phyloP scores from a whole-genome alignment of 2,113 vertebrate species.

The Osmerus mordax region DNA sequence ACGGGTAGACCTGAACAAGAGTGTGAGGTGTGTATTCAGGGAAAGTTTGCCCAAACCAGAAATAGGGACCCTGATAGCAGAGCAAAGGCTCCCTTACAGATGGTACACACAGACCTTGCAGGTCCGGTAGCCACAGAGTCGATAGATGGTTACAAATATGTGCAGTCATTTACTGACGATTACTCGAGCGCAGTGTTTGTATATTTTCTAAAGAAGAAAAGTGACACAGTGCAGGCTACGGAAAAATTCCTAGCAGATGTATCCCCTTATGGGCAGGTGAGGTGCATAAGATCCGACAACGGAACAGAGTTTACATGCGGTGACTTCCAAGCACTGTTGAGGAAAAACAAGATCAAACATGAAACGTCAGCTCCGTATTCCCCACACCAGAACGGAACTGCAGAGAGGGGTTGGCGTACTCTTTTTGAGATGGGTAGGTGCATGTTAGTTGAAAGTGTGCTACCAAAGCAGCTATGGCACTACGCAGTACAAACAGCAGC shows the following conservation, averaged over 20 bases:
- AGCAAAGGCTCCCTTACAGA: conserved; percentile 14
- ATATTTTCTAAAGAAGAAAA: conserved; percentile 32
- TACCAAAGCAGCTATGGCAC: conserved; percentile 25
- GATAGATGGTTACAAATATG: conserved; percentile 23
- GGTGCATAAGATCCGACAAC: conserved; percentile 32
- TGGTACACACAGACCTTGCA: conserved; percentile 20
- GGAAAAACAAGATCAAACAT: conserved; percentile 21
- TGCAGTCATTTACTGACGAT: conserved; percentile 32
- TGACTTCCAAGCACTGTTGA: conserved; percentile 14
- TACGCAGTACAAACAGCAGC: too few relatives aligned
- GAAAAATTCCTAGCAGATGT: conserved; percentile 34
- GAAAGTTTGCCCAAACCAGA: too few relatives aligned
- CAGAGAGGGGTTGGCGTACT: conserved; percentile 19
- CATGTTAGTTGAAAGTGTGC: conserved; percentile 16
- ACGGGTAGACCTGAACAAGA: neutral
- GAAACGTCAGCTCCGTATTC: conserved; percentile 35
- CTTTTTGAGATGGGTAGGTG: conserved; percentile 34
- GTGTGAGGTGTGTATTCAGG: conserved; percentile 23
- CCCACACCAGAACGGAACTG: conserved; percentile 32
- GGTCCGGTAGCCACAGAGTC: conserved; percentile 12
- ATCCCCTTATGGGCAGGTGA: conserved; percentile 26
- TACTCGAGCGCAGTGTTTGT: conserved; percentile 31
- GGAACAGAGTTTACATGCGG: conserved; percentile 16
- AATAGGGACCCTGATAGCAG: conserved; percentile 20
- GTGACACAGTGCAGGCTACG: conserved; percentile 19